Conservation (phyloP, 2,113 vertebrate species). For the Dicrurus megarhynchus region DNA sequence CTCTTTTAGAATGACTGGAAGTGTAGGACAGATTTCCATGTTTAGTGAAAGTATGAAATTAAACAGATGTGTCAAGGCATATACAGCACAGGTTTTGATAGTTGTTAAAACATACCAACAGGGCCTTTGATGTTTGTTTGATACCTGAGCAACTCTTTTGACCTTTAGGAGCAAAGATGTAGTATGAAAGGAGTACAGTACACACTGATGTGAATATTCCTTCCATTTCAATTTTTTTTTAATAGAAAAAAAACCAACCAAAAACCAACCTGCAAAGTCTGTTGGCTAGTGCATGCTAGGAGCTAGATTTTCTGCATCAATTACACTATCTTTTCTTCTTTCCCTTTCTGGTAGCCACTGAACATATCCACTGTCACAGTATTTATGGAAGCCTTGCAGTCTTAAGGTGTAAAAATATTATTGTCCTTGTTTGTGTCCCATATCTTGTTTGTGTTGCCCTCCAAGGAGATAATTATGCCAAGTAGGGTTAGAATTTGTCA, state of each 20-base stretch:
- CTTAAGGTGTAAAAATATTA: background rate
- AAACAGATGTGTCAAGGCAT: background rate
- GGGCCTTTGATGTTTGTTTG: background rate
- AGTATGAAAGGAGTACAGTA: background rate
- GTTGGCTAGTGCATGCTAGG: background rate
- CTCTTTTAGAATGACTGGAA: background rate
- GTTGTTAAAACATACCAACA: background rate
- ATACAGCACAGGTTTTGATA: background rate
- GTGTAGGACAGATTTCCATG: background rate
- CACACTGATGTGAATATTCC: rapidly evolving
- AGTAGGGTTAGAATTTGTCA: background rate
- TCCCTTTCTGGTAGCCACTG: background rate
- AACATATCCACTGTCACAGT: background rate
- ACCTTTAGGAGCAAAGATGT: background rate
- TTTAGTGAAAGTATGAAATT: background rate
- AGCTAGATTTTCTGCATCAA: background rate
- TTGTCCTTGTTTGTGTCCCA: background rate
- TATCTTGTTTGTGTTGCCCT: background rate
- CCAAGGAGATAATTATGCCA: background rate
- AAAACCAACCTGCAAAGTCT: background rate
- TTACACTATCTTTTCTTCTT: background rate
- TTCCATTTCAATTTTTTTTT: background rate
- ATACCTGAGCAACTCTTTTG: background rate
- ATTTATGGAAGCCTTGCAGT: background rate
- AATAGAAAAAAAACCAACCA: background rate